phyloP scores from a whole-genome alignment of 2,113 vertebrate species.

The Chaenogobius annularis region DNA sequence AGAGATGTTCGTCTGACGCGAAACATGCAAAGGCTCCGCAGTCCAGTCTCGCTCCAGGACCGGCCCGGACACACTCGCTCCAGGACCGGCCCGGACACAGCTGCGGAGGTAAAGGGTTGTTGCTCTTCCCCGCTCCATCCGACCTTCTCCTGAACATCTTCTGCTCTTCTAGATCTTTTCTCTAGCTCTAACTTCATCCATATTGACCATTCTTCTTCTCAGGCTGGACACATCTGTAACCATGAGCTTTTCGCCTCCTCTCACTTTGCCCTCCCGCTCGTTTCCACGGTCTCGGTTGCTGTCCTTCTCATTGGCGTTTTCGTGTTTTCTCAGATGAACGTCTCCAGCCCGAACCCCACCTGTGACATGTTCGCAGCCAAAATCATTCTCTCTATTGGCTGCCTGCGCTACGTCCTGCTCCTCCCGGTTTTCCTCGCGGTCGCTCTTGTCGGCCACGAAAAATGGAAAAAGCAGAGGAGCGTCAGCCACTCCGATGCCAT shows the following conservation, averaged over 20 bases:
- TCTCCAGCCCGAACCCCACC: neutral
- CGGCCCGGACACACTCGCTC: neutral
- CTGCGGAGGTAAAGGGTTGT: neutral
- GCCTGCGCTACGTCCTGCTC: neutral
- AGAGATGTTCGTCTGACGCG: neutral
- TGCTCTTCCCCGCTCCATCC: neutral
- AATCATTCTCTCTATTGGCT: neutral
- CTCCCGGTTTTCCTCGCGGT: conserved; percentile 5
- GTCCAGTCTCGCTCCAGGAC: neutral
- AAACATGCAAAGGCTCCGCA: neutral
- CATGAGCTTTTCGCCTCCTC: no score
- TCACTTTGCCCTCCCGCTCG: no score
- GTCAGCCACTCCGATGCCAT: conserved; percentile 17
- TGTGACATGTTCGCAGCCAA: neutral
- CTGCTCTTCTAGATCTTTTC: no score
- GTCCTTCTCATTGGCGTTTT: neutral
- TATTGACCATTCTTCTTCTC: no score
- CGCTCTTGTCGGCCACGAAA: neutral
- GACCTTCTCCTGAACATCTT: no score
- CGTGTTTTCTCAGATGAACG: neutral
- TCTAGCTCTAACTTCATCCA: no score
- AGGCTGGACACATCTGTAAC: no score
- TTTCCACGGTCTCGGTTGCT: no score
- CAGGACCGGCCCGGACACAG: neutral
- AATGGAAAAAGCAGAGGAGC: neutral